Evolutionary conservation across 2,113 vertebrate genomes (phyloP), one percentile per base, ranked within the genome.

Genomic region (Mesitornis unicolor): DNA sequence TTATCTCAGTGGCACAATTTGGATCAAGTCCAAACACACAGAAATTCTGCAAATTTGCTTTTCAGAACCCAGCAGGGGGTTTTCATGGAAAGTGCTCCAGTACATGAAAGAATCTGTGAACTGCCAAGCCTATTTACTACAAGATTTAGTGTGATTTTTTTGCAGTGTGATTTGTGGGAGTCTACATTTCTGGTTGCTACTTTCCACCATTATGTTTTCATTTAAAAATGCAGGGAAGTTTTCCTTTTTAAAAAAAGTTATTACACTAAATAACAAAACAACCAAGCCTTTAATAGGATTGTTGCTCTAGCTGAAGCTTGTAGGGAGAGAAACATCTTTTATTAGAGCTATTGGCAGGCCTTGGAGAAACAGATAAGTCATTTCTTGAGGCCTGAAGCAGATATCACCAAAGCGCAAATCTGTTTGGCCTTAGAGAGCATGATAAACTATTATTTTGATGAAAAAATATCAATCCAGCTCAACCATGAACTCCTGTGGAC

Each of bases 41-140:
- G 83, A 96, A 97, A 96, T 94, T 97, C 79, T 91, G 82, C 88
- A 96, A 96, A 96, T 92, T 93, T 95, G 48, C 78, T 95, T 97
- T 96, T 93, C 95, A 97, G 93, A 84, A 74, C 78, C 84, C 96
- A 96, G 90, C 56, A 93, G 95, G 92, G 96, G 56, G 26, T 33
- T 90, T 91, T 84, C 51, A 80, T 24, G 29, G 70, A 92, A 84
- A 93, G 38, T 0, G 0, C 56, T 76, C 47, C 31, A 80, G 29
- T 51, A 83, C 59, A 86, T 88, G 70, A 82, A 86, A 61, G 70
- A 91, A 90, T 73, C 79, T 87, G 36, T 93, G 63, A 96, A 77
- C 57, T 82, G 74, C 45, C 84, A 83, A 91, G 22, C 19, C 73
- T 21, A 38, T 96, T 95, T 90, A 90, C 70, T 88, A 26, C 43